phyloP scores from a whole-genome alignment of 2,797 vertebrate genomes.

The Macrochelys suwanniensis region DNA sequence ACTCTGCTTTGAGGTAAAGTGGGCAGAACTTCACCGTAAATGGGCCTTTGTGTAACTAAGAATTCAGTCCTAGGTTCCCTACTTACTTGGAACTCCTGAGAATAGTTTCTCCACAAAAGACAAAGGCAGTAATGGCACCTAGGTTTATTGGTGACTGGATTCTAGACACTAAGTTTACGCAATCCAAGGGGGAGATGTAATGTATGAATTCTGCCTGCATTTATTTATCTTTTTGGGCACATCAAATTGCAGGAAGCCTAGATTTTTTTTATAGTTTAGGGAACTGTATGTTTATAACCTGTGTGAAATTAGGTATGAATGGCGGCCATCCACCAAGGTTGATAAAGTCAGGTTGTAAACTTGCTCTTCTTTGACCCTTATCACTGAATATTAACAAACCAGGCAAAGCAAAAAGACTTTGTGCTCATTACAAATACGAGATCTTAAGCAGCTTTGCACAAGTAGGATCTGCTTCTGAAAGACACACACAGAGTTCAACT shows the following conservation, averaged over 20 bases:
- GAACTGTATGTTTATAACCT: neutral
- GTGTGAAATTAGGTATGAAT: no score
- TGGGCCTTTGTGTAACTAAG: neutral
- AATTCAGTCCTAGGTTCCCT: neutral
- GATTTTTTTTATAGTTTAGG: neutral
- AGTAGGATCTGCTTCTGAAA: conserved; percentile 55
- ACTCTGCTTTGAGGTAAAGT: neutral
- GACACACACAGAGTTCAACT: neutral
- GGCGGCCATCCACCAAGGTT: fast-evolving
- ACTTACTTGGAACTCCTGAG: neutral
- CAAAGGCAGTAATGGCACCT: neutral
- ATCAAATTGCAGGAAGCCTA: neutral
- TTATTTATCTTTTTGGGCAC: neutral
- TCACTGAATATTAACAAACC: fast-evolving
- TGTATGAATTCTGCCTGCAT: conserved; percentile 14
- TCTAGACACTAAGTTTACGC: fast-evolving
- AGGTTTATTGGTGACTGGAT: neutral
- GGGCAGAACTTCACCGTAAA: fast-evolving
- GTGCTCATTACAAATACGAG: neutral
- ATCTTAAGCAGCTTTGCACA: conserved; percentile 59
- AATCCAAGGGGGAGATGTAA: neutral
- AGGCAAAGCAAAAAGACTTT: fast-evolving
- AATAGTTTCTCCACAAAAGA: neutral
- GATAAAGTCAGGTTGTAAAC: neutral
- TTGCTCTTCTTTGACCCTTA: neutral